Evolutionary conservation across 1,140 invertebrate genomes (phyloP), one percentile per base, ranked within the genome.

Genomic region (Tribolium castaneum): DNA sequence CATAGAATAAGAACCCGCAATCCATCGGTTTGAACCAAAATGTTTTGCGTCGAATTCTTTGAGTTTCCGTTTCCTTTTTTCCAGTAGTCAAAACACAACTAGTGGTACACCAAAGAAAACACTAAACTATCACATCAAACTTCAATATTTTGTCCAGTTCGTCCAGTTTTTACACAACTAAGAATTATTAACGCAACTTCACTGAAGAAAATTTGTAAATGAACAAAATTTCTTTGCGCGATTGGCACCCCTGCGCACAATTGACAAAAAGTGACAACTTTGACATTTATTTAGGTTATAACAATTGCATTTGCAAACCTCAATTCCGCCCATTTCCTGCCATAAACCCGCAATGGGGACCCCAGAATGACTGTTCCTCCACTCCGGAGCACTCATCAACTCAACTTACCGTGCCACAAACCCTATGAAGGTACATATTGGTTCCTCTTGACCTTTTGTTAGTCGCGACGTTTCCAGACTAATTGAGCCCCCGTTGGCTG

Each of bases 281-380:
- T 59, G 54, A 59, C 54, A 59, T 59, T 59, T 59, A 59, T 59
- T 59, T 59, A 59, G 54, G 54, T 59, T 59, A 59, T 59, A 59
- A 19, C 54, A 59, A 9, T 59, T 30, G 1, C 25, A 59, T 5
- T 59, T 7, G 14, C 9, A 19, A 19, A 19, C 4, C 10, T 22
- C 14, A 4, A 59, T 1, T 59, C 22, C 2, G 22, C 3, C 19
- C n/a, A 10, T n/a, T 5, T 10, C 4, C 6, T 22, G 54, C 22
- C 10, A n/a, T 2, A 59, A 59, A 30, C 7, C 22, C 10, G 5
- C 3, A 12, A 66, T 66, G 59, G 9, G 10, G 30, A 12, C 10
- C 59, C 30, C 14, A 34, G 1, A 66, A 66, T 66, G 59, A 66
- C 10, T 6, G 2, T n/a, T 45, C 7, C 7, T n/a, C 5, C 9